Conservation (phyloP, 2,797 vertebrate species). For the Gorsachius magnificus region DNA sequence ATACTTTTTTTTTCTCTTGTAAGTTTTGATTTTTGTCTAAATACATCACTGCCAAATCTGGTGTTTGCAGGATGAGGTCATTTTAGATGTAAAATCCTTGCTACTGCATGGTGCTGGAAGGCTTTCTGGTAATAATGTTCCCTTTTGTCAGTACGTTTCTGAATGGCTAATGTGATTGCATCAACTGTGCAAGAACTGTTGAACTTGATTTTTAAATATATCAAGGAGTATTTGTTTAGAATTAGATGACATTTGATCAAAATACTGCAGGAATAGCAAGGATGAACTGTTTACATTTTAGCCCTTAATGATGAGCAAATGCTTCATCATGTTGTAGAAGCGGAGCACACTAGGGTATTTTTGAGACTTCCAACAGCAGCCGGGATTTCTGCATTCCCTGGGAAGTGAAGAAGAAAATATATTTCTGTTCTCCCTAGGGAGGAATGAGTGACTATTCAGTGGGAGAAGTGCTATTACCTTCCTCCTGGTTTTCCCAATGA, state of each 20-base stretch:
- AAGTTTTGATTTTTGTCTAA: constrained; percentile 6
- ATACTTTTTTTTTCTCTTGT: not conserved
- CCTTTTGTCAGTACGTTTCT: not conserved
- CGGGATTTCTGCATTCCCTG: not conserved
- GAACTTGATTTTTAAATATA: not conserved
- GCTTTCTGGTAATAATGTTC: not conserved
- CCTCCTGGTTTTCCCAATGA: not conserved
- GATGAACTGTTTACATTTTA: not conserved
- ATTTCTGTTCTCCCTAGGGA: not conserved
- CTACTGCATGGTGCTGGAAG: not conserved
- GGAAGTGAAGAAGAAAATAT: not conserved
- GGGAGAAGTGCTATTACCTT: not conserved
- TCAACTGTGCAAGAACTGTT: not conserved
- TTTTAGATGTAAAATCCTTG: not conserved
- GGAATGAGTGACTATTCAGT: not conserved
- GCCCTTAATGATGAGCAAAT: not conserved
- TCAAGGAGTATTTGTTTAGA: not conserved
- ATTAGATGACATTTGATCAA: not conserved
- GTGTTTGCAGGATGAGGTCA: not conserved
- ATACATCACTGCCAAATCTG: not conserved
- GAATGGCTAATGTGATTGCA: not conserved
- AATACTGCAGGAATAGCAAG: not conserved
- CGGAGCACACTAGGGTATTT: not conserved
- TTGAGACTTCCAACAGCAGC: not conserved
- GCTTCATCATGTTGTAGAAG: not conserved